Conservation (phyloP, 2,113 vertebrate species). For the Oryctolagus cuniculus region mOryCun1.1 NC_091436.1:21881001-21881500, state of each 20-base stretch:
- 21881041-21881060: not conserved
- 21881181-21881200: not conserved
- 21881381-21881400: not conserved
- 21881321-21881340: not conserved
- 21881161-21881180: not conserved
- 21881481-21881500: not conserved
- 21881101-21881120: not conserved
- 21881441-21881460: not conserved
- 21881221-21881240: not conserved
- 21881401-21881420: not conserved
- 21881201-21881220: conserved; percentile 51
- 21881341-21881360: not conserved
- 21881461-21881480: not conserved
- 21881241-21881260: not conserved
- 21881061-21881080: not conserved
- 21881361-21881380: not conserved
- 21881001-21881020: too few relatives aligned
- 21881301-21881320: not conserved
- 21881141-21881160: not conserved
- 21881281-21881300: not conserved
- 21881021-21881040: accelerated
- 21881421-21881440: not conserved
- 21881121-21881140: not conserved
- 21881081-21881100: not conserved
- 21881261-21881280: not conserved